These are phyloP conservation scores for Sinocyclocheilus anophthalmus DNA, from an alignment of 2,113 vertebrate species.

Conservation along the genomic window DNA sequence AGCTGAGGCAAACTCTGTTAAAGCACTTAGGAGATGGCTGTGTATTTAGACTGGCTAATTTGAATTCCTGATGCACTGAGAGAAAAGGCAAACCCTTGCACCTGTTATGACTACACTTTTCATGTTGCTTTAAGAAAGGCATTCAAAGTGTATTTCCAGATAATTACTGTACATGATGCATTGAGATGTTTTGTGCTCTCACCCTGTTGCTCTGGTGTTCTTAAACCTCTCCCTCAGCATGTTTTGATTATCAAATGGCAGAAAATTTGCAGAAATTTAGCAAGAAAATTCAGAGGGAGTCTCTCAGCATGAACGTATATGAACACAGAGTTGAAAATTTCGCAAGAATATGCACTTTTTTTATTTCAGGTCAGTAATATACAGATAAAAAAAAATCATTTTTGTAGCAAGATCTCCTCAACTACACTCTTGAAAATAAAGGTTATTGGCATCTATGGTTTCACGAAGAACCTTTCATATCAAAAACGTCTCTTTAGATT, in stretches of 20 bases:
- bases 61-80: slow-evolving; percentile 42
- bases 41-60: slow-evolving; percentile 41
- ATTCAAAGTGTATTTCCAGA: slow-evolving; percentile 12
- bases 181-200: neutral
- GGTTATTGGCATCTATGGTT: neutral
- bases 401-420: neutral
- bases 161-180: neutral
- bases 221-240: neutral
- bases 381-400: neutral
- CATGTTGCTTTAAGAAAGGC: slow-evolving; percentile 29
- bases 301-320: neutral
- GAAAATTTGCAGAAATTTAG: neutral
- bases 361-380: neutral
- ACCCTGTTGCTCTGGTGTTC: neutral
- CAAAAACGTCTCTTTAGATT: neutral
- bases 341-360: neutral
- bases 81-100: slow-evolving; percentile 20
- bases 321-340: neutral
- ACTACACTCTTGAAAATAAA: neutral
- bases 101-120: slow-evolving; percentile 25
- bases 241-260: neutral
- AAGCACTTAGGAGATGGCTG: slow-evolving; percentile 35
- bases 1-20: slow-evolving; percentile 41
- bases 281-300: neutral
- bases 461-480: neutral